A percentile compares a stretch with the other conserved stretches of the same genome.
Conservation (phyloP, 1,140 invertebrate species). For the Penaeus indicus region DNA sequence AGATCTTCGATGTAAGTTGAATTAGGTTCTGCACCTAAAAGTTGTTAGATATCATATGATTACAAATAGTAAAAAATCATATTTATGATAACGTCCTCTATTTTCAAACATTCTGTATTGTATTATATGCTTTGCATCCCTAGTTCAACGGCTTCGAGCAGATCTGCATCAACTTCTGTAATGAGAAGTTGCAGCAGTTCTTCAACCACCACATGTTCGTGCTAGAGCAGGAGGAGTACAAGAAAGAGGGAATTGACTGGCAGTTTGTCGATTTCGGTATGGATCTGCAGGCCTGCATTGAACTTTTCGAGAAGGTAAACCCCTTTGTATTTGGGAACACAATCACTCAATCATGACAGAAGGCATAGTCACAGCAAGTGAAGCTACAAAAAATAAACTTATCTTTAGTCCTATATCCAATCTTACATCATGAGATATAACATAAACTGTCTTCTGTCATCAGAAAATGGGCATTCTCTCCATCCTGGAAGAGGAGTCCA, state of each 20-base stretch:
- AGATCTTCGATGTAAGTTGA: constrained; percentile 66
- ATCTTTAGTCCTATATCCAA: no score
- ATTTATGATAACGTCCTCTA: background rate
- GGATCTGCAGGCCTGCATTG: constrained; percentile 98
- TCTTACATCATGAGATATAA: constrained; percentile 66
- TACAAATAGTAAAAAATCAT: background rate
- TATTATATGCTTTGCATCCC: background rate
- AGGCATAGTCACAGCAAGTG: background rate
- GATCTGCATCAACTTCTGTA: constrained; percentile 23
- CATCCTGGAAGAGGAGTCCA: constrained; percentile 94
- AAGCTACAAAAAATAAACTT: no score
- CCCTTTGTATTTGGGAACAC: no score
- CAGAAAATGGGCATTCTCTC: constrained; percentile 71
- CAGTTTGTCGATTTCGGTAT: constrained; percentile 75
- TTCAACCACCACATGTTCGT: constrained; percentile 31
- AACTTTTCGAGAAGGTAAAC: constrained; percentile 97
- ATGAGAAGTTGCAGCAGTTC: constrained; percentile 23
- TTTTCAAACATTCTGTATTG: background rate
- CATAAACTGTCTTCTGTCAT: constrained; percentile 73
- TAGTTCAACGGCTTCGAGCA: constrained; percentile 36
- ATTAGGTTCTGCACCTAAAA: constrained; percentile 73
- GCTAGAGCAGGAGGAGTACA: constrained; percentile 4
- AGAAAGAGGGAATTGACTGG: constrained; percentile 8
- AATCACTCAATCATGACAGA: background rate
- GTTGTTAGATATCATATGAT: constrained; percentile 69